Base-by-base conservation (phyloP, 1,140 invertebrate genomes). In the Hyles vespertilio region DNA sequence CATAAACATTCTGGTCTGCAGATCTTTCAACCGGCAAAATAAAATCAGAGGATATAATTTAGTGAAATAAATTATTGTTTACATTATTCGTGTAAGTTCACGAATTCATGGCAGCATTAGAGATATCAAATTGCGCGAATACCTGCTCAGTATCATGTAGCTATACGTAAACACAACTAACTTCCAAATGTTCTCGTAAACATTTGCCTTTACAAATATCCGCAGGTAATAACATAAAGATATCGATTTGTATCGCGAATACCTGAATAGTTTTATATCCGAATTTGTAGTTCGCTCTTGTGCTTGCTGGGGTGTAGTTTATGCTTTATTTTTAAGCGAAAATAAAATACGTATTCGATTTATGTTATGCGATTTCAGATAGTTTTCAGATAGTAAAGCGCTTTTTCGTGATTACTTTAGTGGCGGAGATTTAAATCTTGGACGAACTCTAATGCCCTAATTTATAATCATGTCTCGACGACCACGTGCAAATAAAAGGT, bases 161-260 rank as follows among this genome's bases (percentile, higher is more conserved):
- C 51, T 48, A 47, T 58, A 54, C 63, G 62, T 64, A 68, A 60
- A 65, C 56, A 61, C 48, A 45, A 34, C 60, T 63, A 61, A 58
- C 56, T 64, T 56, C 48, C 49, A 59, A 56, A 67, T 58, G 65
- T 53, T 69, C 51, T 61, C 51, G 56, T 69, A 65, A 69, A 63
- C 67, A 69, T 58, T 63, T 8, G 60, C 43, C 56, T 56, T 57
- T 49, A 56, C 56, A 57, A 63, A 68, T 61, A 61, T 47, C 58
- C 45, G 43, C 32, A 10, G 32, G 50, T 47, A 57, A 57, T 57
- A 61, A 55, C 55, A 57, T 56, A 33, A 47, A 36, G 33, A 50
- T 57, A 61, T 61, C 50, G 59, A 61, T 57, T 61, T 51, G 44
- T 45, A 50, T 50, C n/a, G n/a, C 12, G 48, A 22, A 50, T 50